Conservation (phyloP, 1,140 invertebrate genomes). For the Aporrectodea caliginosa region DNA sequence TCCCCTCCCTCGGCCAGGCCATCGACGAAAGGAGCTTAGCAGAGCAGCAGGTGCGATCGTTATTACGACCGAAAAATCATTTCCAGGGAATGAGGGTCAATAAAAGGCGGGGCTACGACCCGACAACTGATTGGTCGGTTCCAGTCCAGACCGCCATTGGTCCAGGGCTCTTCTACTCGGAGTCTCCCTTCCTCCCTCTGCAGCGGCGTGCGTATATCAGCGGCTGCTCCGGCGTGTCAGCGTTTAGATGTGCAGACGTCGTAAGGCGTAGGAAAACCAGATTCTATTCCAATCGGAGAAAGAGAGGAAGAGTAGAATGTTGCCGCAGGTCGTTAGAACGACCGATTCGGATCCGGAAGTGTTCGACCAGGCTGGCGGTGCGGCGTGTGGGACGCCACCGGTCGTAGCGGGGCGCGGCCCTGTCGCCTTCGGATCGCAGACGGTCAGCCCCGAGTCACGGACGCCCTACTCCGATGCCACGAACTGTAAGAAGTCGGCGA, state of each 20-base stretch:
- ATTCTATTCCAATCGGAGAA: too few species aligned
- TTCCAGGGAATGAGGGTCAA: background rate
- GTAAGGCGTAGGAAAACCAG: background rate
- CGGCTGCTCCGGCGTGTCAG: background rate
- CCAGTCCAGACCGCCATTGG: background rate
- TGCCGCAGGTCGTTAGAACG: too few species aligned
- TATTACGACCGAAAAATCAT: too few species aligned
- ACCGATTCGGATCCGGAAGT: background rate
- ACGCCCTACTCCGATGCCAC: constrained; percentile 95
- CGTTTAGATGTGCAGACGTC: background rate
- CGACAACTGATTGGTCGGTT: background rate
- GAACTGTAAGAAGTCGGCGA: constrained; percentile 61
- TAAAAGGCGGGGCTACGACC: background rate
- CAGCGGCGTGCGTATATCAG: background rate
- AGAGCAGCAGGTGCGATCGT: too few species aligned
- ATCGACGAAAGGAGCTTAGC: too few species aligned
- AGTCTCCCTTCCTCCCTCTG: too few species aligned
- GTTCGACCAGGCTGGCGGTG: background rate
- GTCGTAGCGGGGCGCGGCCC: too few species aligned
- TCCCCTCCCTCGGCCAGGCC: background rate
- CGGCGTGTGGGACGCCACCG: too few species aligned
- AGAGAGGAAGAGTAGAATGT: background rate
- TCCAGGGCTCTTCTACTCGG: too few species aligned
- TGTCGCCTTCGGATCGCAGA: constrained; percentile 9
- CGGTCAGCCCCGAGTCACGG: constrained; percentile 73